Evolutionary conservation across 1,140 invertebrate genomes (phyloP).

Genomic region (Sesamia nonagrioides): DNA sequence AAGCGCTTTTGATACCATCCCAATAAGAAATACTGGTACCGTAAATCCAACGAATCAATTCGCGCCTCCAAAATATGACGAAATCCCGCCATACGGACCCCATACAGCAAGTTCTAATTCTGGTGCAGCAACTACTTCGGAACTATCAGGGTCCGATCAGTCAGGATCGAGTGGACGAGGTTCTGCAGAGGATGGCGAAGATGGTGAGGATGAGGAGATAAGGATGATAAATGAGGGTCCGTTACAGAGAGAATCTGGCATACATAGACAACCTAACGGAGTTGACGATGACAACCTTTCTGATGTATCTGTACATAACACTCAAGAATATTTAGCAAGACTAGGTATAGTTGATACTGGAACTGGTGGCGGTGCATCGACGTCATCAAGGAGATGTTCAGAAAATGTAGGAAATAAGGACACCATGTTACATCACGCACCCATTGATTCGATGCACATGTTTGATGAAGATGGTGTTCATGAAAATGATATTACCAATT

Average conservation of each 20-base stretch:
- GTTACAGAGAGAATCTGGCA: conserved; percentile 91
- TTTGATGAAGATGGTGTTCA: conserved; percentile 95
- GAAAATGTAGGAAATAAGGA: conserved; percentile 88
- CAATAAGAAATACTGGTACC: conserved; percentile 90
- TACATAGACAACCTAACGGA: conserved; percentile 88
- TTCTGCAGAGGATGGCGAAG: conserved; percentile 97
- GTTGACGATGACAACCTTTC: conserved; percentile 94
- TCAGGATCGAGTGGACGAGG: conserved; percentile 98
- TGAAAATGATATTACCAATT: conserved; percentile 95
- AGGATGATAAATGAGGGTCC: conserved; percentile 98
- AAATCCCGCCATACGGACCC: conserved; percentile 94
- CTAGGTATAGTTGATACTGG: conserved; percentile 95
- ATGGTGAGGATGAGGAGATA: conserved; percentile 98
- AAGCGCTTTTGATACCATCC: conserved; percentile 95
- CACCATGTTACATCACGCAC: conserved; percentile 88
- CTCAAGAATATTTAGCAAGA: conserved; percentile 97
- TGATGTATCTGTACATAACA: conserved; percentile 97
- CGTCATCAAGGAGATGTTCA: conserved; percentile 88
- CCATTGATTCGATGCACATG: conserved; percentile 94
- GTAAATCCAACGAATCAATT: conserved; percentile 91
- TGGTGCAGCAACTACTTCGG: conserved; percentile 95
- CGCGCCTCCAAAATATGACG: conserved; percentile 96
- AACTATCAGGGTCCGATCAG: conserved; percentile 96
- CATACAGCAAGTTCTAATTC: conserved; percentile 93
- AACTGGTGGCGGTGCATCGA: conserved; percentile 87